Percentiles rank a stretch among this genome's conserved stretches.
These are phyloP conservation scores for Ophioderma brevispina DNA, from an alignment of 35 echinoderm and acorn worm genomes.

Conservation along the genomic window DNA sequence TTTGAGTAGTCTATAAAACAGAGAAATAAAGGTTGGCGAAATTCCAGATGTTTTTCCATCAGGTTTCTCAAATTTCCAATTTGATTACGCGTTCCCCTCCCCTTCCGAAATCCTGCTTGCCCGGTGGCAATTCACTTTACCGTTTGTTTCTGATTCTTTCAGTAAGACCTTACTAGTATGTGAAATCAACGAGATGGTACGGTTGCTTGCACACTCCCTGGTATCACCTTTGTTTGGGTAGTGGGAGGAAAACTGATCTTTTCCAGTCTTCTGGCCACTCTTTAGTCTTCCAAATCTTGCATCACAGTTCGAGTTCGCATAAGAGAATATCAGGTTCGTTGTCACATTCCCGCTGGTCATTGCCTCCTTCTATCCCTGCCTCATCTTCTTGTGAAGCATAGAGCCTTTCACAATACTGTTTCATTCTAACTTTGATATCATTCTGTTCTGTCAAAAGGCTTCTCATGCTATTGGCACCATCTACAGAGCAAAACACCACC, in stretches of 20 bases:
- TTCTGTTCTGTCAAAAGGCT: too few relatives aligned
- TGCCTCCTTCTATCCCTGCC: too few relatives aligned
- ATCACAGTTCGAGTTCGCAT: neutral
- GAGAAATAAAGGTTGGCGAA: too few relatives aligned
- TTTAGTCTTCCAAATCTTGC: neutral
- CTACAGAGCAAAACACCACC: too few relatives aligned
- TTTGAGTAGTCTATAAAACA: too few relatives aligned
- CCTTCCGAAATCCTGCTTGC: slow-evolving; percentile 46
- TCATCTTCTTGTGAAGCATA: neutral
- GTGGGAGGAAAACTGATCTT: neutral
- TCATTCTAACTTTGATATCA: neutral
- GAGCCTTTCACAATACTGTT: neutral
- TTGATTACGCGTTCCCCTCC: slow-evolving; percentile 48
- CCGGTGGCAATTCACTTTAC: slow-evolving; percentile 42
- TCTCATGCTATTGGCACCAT: too few relatives aligned
- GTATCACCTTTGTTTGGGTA: slow-evolving; percentile 57
- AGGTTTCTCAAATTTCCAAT: slow-evolving; percentile 21
- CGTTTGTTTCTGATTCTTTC: slow-evolving; percentile 24
- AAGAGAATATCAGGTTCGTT: too few relatives aligned
- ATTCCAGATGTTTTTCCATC: too few relatives aligned
- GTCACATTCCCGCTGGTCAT: too few relatives aligned
- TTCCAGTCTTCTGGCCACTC: neutral
- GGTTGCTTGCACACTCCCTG: neutral
- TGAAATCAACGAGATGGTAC: neutral
- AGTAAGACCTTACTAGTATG: neutral